Evolutionary conservation across 2,113 vertebrate genomes (phyloP).

Genomic region (Dolichallabes microphthalmus): DNA sequence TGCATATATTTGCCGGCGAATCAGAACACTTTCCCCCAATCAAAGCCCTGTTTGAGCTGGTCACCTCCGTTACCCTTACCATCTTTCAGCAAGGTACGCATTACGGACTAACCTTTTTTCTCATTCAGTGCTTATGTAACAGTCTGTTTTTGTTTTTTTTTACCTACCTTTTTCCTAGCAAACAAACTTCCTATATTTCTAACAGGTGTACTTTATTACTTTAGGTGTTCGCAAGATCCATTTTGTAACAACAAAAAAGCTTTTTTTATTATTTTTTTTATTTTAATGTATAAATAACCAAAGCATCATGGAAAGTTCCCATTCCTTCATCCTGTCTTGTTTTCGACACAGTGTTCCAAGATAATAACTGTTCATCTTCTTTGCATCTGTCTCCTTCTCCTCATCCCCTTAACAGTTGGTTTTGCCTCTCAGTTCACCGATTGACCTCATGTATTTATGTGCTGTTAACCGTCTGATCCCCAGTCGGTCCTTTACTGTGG

Average conservation of each 20-base stretch:
- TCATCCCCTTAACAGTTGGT: neutral
- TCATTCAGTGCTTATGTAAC: slow-evolving; percentile 1
- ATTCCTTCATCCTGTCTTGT: neutral
- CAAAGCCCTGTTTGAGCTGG: slow-evolving; percentile 95
- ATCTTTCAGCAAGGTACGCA: slow-evolving; percentile 97
- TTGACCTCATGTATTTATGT: slow-evolving; percentile 45
- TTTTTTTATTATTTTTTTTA: no score
- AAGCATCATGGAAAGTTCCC: neutral
- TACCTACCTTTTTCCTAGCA: neutral
- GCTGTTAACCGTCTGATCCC: slow-evolving; percentile 55
- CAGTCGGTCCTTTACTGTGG: slow-evolving; percentile 64
- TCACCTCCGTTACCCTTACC: slow-evolving; percentile 95
- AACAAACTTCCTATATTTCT: neutral
- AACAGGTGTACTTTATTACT: neutral
- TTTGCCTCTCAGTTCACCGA: slow-evolving; percentile 25
- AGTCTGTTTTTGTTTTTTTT: neutral
- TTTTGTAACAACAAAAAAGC: neutral
- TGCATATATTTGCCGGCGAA: slow-evolving; percentile 97
- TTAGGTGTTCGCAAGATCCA: neutral
- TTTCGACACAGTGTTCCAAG: slow-evolving; percentile 6
- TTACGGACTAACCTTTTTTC: neutral
- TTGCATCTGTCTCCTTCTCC: slow-evolving; percentile 13
- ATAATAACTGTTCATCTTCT: slow-evolving; percentile 22
- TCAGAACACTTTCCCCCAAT: slow-evolving; percentile 94
- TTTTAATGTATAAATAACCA: no score